These are phyloP conservation scores for Electrophaes corylata DNA, from an alignment of 2,888 invertebrate genomes.

Conservation along the genomic window DNA sequence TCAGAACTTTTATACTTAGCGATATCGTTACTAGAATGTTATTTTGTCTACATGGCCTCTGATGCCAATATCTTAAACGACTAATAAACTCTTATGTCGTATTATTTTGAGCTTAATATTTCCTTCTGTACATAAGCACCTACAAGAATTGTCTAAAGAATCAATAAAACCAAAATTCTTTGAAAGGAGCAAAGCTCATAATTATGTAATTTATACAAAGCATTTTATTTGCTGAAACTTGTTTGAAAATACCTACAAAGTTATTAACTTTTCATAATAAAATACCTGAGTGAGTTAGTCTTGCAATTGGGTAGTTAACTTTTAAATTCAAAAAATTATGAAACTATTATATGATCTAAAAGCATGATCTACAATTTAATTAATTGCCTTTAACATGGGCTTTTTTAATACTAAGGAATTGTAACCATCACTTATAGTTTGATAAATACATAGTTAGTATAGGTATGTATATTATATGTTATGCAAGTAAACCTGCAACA, in stretches of 20 bases:
- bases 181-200: constrained; percentile 15
- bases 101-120: too few relatives aligned
- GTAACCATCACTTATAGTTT: constrained; percentile 67
- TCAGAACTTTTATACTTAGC: too few relatives aligned
- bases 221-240: not conserved
- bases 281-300: not conserved
- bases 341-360: constrained; percentile 4
- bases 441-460: constrained; percentile 53
- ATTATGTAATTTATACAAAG: not conserved
- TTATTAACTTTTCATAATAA: not conserved
- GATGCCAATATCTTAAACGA: too few relatives aligned
- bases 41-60: too few relatives aligned
- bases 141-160: constrained; percentile 1
- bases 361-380: constrained; percentile 11
- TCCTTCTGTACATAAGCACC: too few relatives aligned
- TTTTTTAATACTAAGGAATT: constrained; percentile 60
- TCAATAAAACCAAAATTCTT: not conserved
- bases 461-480: constrained; percentile 77
- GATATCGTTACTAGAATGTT: too few relatives aligned
- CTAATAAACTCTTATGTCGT: too few relatives aligned
- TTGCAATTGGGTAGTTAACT: not conserved
- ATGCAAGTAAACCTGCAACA: constrained; percentile 82
- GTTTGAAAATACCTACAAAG: not conserved
- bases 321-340: not conserved
- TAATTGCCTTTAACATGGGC: not conserved